Conservation (phyloP, 1,140 invertebrate genomes). For the Cydia pomonella region DNA sequence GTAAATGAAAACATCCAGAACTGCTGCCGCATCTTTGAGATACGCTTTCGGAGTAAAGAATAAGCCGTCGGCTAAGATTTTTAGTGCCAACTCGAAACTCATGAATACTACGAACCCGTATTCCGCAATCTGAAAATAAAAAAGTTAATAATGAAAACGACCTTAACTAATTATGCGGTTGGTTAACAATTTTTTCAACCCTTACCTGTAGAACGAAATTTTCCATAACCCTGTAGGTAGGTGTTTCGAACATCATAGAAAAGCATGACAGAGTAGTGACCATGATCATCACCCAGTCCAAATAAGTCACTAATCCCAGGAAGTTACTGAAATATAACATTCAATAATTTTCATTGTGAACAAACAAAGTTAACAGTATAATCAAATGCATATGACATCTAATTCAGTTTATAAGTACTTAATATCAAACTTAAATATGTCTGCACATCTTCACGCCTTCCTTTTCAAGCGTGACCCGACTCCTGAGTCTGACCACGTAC, state of each 20-base stretch:
- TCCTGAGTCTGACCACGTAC: too few relatives aligned
- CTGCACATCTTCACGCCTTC: too few relatives aligned
- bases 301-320: conserved; percentile 97
- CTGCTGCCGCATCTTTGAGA: conserved; percentile 97
- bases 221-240: conserved; percentile 92
- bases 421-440: too few relatives aligned
- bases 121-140: conserved; percentile 92
- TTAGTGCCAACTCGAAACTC: conserved; percentile 97
- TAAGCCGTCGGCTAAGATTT: conserved; percentile 98
- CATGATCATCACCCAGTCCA: conserved; percentile 99
- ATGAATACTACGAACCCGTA: conserved; percentile 99
- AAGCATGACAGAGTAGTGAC: conserved; percentile 98
- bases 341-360: neutral
- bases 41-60: conserved; percentile 99
- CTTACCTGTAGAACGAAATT: conserved; percentile 85
- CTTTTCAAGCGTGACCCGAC: too few relatives aligned
- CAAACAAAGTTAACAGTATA: neutral
- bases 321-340: conserved; percentile 90
- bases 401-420: too few relatives aligned
- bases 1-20: conserved; percentile 98
- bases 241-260: conserved; percentile 99
- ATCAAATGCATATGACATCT: too few relatives aligned
- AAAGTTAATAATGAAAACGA: conserved; percentile 23
- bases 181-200: conserved; percentile 16
- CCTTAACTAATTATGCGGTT: neutral